phyloP scores from a whole-genome alignment of 2,113 vertebrate genomes.

The Gymnocephalus cernua region DNA sequence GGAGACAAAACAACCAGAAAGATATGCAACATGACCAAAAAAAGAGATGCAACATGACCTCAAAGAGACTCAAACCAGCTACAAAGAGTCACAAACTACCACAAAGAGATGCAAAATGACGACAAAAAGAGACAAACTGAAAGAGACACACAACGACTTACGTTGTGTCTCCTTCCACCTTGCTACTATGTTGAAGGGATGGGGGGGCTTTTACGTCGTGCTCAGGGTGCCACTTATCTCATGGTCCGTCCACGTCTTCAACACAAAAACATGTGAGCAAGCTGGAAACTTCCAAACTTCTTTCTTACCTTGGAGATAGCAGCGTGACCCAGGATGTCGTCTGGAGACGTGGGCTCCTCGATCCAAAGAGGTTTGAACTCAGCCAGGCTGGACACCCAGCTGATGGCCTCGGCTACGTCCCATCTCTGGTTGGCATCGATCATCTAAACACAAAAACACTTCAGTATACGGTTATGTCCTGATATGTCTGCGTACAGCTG shows the following conservation, averaged over 20 bases:
- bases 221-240: background rate
- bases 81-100: too few species aligned
- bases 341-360: slow-evolving; percentile 88
- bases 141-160: background rate
- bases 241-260: background rate
- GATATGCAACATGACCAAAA: too few species aligned
- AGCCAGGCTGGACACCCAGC: slow-evolving; percentile 84
- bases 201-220: background rate
- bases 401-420: slow-evolving; percentile 86
- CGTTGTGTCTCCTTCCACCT: background rate
- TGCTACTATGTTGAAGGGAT: background rate
- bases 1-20: background rate
- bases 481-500: too few species aligned
- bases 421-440: slow-evolving; percentile 89
- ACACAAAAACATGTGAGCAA: too few species aligned
- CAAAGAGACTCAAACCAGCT: too few species aligned
- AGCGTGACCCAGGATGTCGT: slow-evolving; percentile 87
- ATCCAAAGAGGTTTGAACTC: slow-evolving; percentile 88
- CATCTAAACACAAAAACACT: slow-evolving; percentile 79
- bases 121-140: background rate
- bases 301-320: slow-evolving; percentile 83
- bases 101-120: background rate
- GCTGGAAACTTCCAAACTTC: background rate
- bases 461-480: background rate
- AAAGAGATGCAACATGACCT: too few species aligned